Conservation (phyloP, 2,888 invertebrate genomes). For the Maniola hyperantus region DNA sequence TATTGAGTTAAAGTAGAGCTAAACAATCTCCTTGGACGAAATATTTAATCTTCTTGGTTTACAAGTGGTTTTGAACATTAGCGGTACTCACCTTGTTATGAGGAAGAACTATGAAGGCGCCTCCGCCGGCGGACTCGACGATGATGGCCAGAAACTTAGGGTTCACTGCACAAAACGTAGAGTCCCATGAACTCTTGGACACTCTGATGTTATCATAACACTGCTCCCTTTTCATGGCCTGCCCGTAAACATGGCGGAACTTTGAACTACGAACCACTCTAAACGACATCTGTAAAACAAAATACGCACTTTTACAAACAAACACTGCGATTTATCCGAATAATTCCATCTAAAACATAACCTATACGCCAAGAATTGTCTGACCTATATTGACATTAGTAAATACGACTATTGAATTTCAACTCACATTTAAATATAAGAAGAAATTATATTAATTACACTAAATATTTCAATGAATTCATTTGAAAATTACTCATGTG, state of each 20-base stretch:
- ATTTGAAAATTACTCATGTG: conserved; percentile 72
- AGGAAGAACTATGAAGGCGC: conserved; percentile 97
- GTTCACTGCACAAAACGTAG: conserved; percentile 98
- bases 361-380: conserved; percentile 64
- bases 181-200: conserved; percentile 99
- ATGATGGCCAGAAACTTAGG: conserved; percentile 98
- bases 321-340: conserved; percentile 60
- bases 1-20: not conserved
- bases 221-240: conserved; percentile 95
- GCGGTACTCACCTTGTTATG: conserved; percentile 90
- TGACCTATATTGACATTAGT: conserved; percentile 80
- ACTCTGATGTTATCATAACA: conserved; percentile 99
- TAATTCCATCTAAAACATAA: conserved; percentile 75
- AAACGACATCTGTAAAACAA: conserved; percentile 92
- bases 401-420: conserved; percentile 50
- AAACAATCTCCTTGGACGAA: not conserved
- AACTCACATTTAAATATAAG: conserved; percentile 74
- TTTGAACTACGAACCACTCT: conserved; percentile 98
- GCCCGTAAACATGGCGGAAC: conserved; percentile 97
- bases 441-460: conserved; percentile 67
- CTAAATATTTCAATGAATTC: conserved; percentile 75
- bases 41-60: not conserved
- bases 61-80: not conserved
- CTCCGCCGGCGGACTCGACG: conserved; percentile 97
- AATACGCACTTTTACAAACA: conserved; percentile 64